Evolutionary conservation across 2,888 invertebrate genomes (phyloP).

Genomic region (Ornithoptera alexandrae): DNA sequence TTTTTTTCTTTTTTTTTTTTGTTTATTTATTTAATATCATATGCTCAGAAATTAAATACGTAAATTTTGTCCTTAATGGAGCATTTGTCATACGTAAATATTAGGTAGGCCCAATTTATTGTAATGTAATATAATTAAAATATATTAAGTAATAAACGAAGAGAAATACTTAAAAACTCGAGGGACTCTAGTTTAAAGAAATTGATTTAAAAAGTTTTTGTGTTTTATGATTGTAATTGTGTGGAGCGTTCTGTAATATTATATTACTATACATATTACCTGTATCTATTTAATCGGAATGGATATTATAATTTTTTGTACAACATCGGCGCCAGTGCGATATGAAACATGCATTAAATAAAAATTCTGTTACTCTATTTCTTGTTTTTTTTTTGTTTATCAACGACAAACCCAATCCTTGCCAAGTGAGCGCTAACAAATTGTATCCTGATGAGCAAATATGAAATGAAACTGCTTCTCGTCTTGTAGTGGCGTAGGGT

Average conservation of each 20-base stretch:
- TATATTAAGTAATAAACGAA: conserved; percentile 67
- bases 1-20: conserved; percentile 60
- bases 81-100: conserved; percentile 77
- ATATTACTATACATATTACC: conserved; percentile 54
- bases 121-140: conserved; percentile 76
- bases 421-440: not conserved
- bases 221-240: conserved; percentile 76
- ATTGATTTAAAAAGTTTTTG: conserved; percentile 73
- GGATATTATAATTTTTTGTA: conserved; percentile 78
- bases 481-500: too few relatives aligned
- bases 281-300: conserved; percentile 63
- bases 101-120: conserved; percentile 78
- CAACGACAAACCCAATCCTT: conserved; percentile 3
- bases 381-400: conserved; percentile 49
- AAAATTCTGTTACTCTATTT: conserved; percentile 78
- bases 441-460: not conserved
- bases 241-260: conserved; percentile 75
- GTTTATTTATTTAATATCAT: conserved; percentile 65
- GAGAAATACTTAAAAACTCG: conserved; percentile 71
- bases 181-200: conserved; percentile 68
- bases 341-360: conserved; percentile 77
- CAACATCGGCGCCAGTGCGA: conserved; percentile 78
- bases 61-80: conserved; percentile 69
- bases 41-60: conserved; percentile 73
- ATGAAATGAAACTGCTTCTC: not conserved